phyloP scores from a whole-genome alignment of 2,888 invertebrate species.

The Timema cristinae region DNA sequence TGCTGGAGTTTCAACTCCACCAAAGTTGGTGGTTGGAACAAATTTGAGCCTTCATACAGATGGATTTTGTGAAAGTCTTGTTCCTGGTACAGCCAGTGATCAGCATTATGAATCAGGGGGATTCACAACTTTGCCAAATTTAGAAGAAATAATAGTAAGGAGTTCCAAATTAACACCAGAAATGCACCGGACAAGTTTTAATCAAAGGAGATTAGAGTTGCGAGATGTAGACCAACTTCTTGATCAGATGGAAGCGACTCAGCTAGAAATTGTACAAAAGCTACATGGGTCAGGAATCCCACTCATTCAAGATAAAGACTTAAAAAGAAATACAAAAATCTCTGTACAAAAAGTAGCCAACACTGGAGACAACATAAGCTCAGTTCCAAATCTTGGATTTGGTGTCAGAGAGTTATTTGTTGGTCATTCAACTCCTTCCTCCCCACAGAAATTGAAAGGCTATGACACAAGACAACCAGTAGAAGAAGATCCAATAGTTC shows the following conservation, averaged over 20 bases:
- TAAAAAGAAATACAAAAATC: conserved; percentile 1
- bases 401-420: conserved; percentile 34
- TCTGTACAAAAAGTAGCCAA: not conserved
- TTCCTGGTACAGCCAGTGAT: not conserved
- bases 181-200: not conserved
- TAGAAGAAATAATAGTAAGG: not conserved
- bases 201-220: conserved; percentile 38
- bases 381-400: conserved; percentile 43
- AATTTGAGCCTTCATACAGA: not conserved
- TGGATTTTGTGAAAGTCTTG: not conserved
- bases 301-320: conserved; percentile 17
- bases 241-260: conserved; percentile 45
- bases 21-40: too few relatives aligned
- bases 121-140: not conserved
- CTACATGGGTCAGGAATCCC: conserved; percentile 12
- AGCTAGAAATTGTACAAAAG: conserved; percentile 41
- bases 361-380: conserved; percentile 41
- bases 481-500: conserved; percentile 5
- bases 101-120: not conserved
- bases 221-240: conserved; percentile 46
- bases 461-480: not conserved
- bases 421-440: not conserved
- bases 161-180: conserved; percentile 12
- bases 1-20: too few relatives aligned
- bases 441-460: not conserved